phyloP scores from a whole-genome alignment of 2,113 vertebrate genomes.

The Sminthopsis crassicaudata region DNA sequence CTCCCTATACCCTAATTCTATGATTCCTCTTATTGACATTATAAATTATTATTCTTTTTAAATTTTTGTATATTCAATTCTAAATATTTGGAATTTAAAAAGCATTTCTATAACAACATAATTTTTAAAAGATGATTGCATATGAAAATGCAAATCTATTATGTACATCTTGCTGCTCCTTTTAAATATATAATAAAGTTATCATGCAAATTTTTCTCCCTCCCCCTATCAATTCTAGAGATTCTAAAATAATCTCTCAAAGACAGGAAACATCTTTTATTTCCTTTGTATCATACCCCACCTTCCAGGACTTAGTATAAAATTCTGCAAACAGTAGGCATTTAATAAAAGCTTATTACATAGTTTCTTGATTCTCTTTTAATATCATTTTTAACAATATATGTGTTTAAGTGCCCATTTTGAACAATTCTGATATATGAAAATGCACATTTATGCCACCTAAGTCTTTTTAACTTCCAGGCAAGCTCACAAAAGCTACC shows the following conservation, averaged over 20 bases:
- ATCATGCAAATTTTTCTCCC: no score
- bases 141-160: no score
- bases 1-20: neutral
- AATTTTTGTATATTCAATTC: no score
- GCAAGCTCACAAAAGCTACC: neutral
- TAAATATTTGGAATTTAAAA: no score
- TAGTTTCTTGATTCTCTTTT: conserved; percentile 1
- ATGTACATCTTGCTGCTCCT: no score
- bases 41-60: neutral
- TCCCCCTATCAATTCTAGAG: no score
- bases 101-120: no score
- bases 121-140: no score
- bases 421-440: neutral
- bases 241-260: neutral
- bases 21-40: neutral
- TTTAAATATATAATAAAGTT: no score
- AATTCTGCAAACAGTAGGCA: neutral
- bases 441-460: neutral
- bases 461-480: neutral
- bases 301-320: neutral
- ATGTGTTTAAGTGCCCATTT: neutral
- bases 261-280: neutral
- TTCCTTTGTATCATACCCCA: neutral
- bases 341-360: conserved; percentile 2
- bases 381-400: neutral